Percentiles rank a stretch among this genome's conserved stretches.
These are phyloP conservation scores for Oceanodroma leucorhoa DNA, from an alignment of 2,797 vertebrate species.

Conservation along the genomic window DNA sequence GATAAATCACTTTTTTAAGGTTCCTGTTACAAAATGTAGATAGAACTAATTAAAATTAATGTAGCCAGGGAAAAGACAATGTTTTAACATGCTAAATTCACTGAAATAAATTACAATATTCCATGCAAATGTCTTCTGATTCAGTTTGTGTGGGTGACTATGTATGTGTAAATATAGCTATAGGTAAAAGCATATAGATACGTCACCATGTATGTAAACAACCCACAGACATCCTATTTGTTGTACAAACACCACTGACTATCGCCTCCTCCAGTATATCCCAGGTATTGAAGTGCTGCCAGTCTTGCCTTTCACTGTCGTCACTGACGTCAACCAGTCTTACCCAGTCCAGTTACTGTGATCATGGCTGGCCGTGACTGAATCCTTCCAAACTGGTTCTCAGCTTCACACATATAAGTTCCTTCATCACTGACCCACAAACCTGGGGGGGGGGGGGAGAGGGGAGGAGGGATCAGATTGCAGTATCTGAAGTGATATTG, in stretches of 20 bases:
- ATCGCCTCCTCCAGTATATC: background rate
- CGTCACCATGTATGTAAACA: rapidly evolving
- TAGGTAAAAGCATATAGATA: background rate
- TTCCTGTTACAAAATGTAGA: background rate
- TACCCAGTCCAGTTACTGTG: constrained; percentile 93
- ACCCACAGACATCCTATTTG: background rate
- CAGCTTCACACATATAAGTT: constrained; percentile 90
- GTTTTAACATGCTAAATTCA: background rate
- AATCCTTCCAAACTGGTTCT: constrained; percentile 93
- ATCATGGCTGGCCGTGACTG: constrained; percentile 78
- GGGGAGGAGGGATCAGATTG: background rate
- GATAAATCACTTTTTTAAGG: background rate
- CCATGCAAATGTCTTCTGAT: background rate
- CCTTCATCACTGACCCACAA: constrained; percentile 92
- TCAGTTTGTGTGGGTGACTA: background rate
- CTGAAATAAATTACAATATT: background rate
- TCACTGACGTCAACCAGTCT: background rate
- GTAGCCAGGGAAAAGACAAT: background rate
- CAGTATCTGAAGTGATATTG: background rate
- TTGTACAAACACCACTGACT: background rate
- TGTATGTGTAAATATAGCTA: background rate
- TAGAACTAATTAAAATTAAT: background rate
- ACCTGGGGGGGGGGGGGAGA: constrained; percentile 73
- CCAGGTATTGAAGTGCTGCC: background rate
- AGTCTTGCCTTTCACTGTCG: no score